Base-by-base conservation (phyloP, 2,113 vertebrate species). In the Dicaeum eximium region DNA sequence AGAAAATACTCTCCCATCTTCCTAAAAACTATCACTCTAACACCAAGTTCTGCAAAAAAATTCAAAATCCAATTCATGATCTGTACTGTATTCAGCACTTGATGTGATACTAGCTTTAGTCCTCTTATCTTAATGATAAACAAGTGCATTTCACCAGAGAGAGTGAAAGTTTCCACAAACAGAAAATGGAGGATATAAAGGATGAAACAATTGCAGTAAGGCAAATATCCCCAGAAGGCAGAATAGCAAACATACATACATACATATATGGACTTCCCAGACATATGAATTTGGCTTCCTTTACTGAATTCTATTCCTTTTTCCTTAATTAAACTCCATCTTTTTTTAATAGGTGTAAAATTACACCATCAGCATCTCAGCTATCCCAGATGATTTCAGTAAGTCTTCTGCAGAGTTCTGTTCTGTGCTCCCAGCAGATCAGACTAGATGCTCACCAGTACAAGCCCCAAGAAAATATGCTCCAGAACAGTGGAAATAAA, bases 101-200 rank as follows among this genome's bases (percentile, higher is more conserved):
- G 4, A 37, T 0, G 0, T 7, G 38, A 86, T 6, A 57, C 3
- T 31, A 88, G 40, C 6, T 80, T 67, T 30, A 81, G 15, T 10
- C 9, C 13, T 45, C 48, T 57, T 72, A 73, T 20, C 40, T 23
- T 57, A 77, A 77, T 3, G 9, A 84, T 38, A 75, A 93, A 75
- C 8, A 70, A 75, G 20, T 13, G 2, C 23, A 47, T 45, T 51
- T 71, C 67, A 92, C 12, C 4, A 12, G 15, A 80, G 44, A 42
- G 17, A n/a, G 14, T 45, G 27, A 9, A 53, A 9, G 25, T 72
- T 87, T 75, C 33, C 31, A 71, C 11, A 47, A 72, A 87, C 5
- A 90, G 37, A 82, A 87, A 79, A 50, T 4, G 3, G 8, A 72
- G 11, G 7, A 56, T 7, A 44, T 4, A 37, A 80, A 78, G 8